Evolutionary conservation across 1,140 invertebrate genomes (phyloP).

Genomic region (Goniozus legneri): DNA sequence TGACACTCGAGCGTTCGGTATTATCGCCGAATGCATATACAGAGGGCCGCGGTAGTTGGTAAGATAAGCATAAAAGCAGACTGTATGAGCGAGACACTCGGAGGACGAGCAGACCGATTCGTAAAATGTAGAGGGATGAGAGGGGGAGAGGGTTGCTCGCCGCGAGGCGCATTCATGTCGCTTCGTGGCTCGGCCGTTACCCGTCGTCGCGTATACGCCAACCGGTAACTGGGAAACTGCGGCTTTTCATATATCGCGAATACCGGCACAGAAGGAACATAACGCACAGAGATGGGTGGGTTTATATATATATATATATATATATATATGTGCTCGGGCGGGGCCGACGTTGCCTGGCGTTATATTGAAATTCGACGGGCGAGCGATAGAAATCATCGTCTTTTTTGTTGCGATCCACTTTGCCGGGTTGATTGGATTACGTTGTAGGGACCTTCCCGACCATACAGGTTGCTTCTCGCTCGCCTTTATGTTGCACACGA

Average conservation of each 20-base stretch:
- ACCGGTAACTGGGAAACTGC: too few species aligned
- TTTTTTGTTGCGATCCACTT: slow-evolving; percentile 41
- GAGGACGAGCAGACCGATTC: slow-evolving; percentile 13
- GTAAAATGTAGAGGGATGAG: too few species aligned
- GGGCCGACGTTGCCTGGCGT: slow-evolving; percentile 12
- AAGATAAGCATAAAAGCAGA: too few species aligned
- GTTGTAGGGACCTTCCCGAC: slow-evolving; percentile 19
- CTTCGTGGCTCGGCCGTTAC: slow-evolving; percentile 10
- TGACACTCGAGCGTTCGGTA: too few species aligned
- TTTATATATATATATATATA: slow-evolving; percentile 9
- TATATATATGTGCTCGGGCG: slow-evolving; percentile 21
- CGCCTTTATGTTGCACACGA: slow-evolving; percentile 10
- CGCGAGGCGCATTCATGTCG: slow-evolving; percentile 12
- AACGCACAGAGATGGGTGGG: too few species aligned
- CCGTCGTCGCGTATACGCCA: slow-evolving; percentile 13
- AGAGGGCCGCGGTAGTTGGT: too few species aligned
- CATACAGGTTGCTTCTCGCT: slow-evolving; percentile 15
- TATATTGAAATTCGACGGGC: slow-evolving; percentile 46
- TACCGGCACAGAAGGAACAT: slow-evolving; percentile 8
- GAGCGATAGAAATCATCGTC: slow-evolving; percentile 34
- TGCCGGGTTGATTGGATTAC: slow-evolving; percentile 47
- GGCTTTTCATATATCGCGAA: slow-evolving; percentile 24
- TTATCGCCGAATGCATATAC: too few species aligned
- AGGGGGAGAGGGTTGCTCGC: slow-evolving; percentile 4
- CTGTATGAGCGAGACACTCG: slow-evolving; percentile 13